Percentiles rank a stretch among this genome's conserved stretches.
phyloP scores from a whole-genome alignment of 1,140 invertebrate genomes.

The Sinonovacula constricta region DNA sequence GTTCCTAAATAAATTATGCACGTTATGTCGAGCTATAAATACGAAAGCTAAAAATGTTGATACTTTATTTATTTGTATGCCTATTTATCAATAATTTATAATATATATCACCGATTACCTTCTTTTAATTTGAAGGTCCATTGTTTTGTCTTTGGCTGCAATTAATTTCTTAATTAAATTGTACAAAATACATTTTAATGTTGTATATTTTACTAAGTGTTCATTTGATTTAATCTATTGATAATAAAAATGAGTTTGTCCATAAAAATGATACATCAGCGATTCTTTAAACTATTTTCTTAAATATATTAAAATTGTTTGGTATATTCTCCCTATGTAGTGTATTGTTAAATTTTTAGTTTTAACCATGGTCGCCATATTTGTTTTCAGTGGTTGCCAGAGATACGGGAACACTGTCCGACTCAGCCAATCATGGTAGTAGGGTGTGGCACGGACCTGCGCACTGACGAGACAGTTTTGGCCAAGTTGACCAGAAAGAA shows the following conservation, averaged over 20 bases:
- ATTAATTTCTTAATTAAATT: too few species aligned
- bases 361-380: slow-evolving; percentile 7
- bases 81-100: too few species aligned
- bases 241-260: neutral
- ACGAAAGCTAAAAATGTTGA: too few species aligned
- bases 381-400: slow-evolving; percentile 69
- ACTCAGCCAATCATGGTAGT: slow-evolving; percentile 72
- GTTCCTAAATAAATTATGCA: too few species aligned
- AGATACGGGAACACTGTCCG: slow-evolving; percentile 74
- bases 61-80: too few species aligned
- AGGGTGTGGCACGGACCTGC: slow-evolving; percentile 70
- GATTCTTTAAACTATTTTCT: neutral
- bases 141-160: too few species aligned
- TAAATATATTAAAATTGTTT: neutral
- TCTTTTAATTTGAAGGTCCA: too few species aligned
- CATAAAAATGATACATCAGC: neutral
- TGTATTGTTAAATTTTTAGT: neutral
- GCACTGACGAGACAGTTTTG: slow-evolving; percentile 88
- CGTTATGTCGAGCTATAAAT: too few species aligned
- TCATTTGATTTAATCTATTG: too few species aligned
- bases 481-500: slow-evolving; percentile 80
- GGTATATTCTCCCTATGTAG: neutral
- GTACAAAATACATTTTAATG: too few species aligned
- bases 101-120: too few species aligned
- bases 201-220: too few species aligned